phyloP scores from a whole-genome alignment of 2,888 invertebrate genomes.

The Cyclophora punctaria region DNA sequence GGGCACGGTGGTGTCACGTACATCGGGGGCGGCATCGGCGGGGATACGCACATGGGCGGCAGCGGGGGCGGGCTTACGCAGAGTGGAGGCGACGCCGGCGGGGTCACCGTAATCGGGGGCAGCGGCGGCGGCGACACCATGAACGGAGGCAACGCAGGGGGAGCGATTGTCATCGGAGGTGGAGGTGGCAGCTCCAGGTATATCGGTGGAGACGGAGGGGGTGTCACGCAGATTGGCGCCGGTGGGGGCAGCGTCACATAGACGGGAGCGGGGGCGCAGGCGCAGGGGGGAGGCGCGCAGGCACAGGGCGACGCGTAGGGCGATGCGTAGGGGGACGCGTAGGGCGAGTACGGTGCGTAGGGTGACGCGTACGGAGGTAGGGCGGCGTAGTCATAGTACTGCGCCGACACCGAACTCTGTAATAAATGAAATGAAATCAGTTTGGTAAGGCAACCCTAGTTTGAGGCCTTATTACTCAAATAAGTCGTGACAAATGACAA shows the following conservation, averaged over 20 bases:
- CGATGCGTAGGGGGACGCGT: conserved; percentile 16
- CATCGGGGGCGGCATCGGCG: conserved; percentile 46
- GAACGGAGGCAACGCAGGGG: conserved; percentile 41
- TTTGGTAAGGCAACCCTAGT: too few relatives aligned
- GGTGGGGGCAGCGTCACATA: conserved; percentile 51
- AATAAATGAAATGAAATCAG: conserved; percentile 5
- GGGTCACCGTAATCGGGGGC: conserved; percentile 45
- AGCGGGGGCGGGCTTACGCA: conserved; percentile 48
- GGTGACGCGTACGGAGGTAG: background rate
- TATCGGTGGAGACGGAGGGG: conserved; percentile 42
- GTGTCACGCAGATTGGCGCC: conserved; percentile 37
- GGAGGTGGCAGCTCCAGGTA: conserved; percentile 41
- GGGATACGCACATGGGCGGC: conserved; percentile 45
- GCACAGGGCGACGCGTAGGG: conserved; percentile 1
- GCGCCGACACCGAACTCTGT: conserved; percentile 41
- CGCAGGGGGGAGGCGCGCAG: conserved; percentile 14
- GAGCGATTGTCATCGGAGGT: conserved; percentile 43
- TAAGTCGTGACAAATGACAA: background rate
- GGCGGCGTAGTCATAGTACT: conserved; percentile 36
- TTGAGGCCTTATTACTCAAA: background rate
- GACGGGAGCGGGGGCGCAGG: conserved; percentile 36
- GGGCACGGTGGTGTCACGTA: conserved; percentile 44
- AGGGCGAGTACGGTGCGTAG: conserved; percentile 10
- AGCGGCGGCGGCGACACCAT: conserved; percentile 38
- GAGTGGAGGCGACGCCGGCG: conserved; percentile 44